Conservation (phyloP, 1,140 invertebrate species). For the Drosophila quadrilineata region DNA sequence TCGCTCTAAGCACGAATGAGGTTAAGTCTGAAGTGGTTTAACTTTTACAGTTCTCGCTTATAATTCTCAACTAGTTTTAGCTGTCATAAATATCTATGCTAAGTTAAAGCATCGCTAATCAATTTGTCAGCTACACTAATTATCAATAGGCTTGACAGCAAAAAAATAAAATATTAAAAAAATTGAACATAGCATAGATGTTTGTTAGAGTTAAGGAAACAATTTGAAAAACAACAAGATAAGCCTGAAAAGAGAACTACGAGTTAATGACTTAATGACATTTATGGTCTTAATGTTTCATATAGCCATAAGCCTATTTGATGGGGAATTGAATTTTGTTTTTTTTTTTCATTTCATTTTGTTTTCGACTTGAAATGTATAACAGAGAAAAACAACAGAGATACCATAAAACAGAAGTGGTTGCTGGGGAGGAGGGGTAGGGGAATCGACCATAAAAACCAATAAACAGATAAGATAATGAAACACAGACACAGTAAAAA, state of each 20-base stretch:
- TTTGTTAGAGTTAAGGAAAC: slow-evolving; percentile 33
- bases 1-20: too few relatives aligned
- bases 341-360: too few relatives aligned
- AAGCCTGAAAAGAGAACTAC: slow-evolving; percentile 39
- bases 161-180: slow-evolving; percentile 35
- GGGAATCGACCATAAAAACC: slow-evolving; percentile 37
- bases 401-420: not conserved
- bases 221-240: slow-evolving; percentile 55
- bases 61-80: not conserved
- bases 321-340: too few relatives aligned
- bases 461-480: slow-evolving; percentile 69
- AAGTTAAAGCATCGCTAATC: not conserved
- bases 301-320: slow-evolving; percentile 44
- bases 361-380: slow-evolving; percentile 29
- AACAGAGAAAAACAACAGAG: slow-evolving; percentile 48
- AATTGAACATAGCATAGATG: too few relatives aligned
- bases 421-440: not conserved
- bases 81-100: not conserved
- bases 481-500: slow-evolving; percentile 7
- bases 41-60: not conserved
- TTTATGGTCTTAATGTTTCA: slow-evolving; percentile 52
- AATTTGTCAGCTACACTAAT: slow-evolving; percentile 21
- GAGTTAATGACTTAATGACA: slow-evolving; percentile 72
- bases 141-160: slow-evolving; percentile 32
- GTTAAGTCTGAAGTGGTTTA: too few relatives aligned